Base-by-base conservation (phyloP, 2,797 vertebrate species). In the Oceanodroma leucorhoa region DNA sequence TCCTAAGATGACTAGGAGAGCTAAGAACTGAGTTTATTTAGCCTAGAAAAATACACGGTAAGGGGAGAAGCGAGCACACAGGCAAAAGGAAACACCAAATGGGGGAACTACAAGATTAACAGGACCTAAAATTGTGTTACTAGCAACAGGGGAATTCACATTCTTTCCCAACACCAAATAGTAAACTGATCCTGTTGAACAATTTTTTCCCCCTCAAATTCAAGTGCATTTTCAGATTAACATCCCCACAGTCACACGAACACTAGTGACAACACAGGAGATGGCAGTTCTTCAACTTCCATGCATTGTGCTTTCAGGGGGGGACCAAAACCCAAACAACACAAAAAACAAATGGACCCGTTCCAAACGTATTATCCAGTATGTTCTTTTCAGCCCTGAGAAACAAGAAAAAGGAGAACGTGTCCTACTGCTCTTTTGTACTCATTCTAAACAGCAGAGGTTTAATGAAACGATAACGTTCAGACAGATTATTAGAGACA, bases 341-440 rank as follows among this genome's bases (percentile, higher is more conserved):
- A 45, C 53, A 71, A 71, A 76, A 78, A 17, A 30, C 66, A 38
- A 46, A 24, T 0, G 1, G 72, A 60, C 17, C 32, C 4, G 2
- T 75, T 86, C 77, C 80, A 90, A 77, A 55, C 2, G 1, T 10
- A 58, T 62, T 67, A 67, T 12, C 48, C 65, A 71, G 17, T 11
- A 20, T 30, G 57, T 19, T 85, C 72, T 54, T 69, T 86, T 69
- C 51, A n/a, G 77, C 34, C 80, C 69, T 8, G n/a, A 87, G 87
- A 88, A 95, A 94, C 76, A 86, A 78, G 76, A 78, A 87, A 84
- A 55, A 91, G 75, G 41, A 93, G 81, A 94, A 84, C 57, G 0
- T 34, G 87, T 81, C 83, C 93, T 95, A 32, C 89, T 43, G 83
- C 83, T 83, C 79, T 72, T 85, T 23, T 78, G 85, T 85, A 78